Evolutionary conservation across 1,140 invertebrate genomes (phyloP).

Genomic region (Trichogramma pretiosum): DNA sequence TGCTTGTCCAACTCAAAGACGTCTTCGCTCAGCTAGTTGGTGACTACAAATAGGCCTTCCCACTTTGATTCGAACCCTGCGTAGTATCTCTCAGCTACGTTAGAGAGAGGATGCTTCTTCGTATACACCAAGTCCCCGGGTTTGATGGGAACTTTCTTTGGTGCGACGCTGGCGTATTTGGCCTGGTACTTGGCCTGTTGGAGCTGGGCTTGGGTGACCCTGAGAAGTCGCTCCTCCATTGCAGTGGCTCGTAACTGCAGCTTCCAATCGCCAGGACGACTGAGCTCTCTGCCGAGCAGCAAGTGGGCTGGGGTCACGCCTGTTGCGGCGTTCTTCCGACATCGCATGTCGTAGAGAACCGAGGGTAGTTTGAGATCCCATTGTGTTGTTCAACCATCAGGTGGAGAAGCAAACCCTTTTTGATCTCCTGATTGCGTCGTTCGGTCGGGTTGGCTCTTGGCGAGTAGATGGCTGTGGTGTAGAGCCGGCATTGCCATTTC

Average conservation of each 20-base stretch:
- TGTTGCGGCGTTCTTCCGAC: slow-evolving; percentile 17
- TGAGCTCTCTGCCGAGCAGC: slow-evolving; percentile 10
- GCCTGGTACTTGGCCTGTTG: neutral
- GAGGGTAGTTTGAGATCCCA: slow-evolving; percentile 17
- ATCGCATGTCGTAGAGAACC: slow-evolving; percentile 19
- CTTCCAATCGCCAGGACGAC: slow-evolving; percentile 11
- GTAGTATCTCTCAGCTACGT: slow-evolving; percentile 11
- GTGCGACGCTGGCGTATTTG: neutral
- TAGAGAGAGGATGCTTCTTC: slow-evolving; percentile 2
- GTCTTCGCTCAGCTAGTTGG: too few relatives aligned
- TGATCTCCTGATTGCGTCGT: slow-evolving; percentile 17
- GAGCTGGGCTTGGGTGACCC: neutral
- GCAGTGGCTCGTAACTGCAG: neutral
- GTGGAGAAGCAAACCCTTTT: slow-evolving; percentile 21
- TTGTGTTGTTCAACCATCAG: slow-evolving; percentile 10
- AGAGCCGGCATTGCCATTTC: neutral
- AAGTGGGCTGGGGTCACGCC: slow-evolving; percentile 19
- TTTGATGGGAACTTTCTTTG: neutral
- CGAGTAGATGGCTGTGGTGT: too few relatives aligned
- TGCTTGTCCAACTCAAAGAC: too few relatives aligned
- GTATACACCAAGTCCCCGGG: slow-evolving; percentile 6
- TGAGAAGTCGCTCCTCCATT: neutral
- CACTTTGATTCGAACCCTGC: slow-evolving; percentile 13
- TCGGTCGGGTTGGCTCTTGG: too few relatives aligned
- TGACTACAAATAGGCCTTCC: slow-evolving; percentile 4